Base-by-base conservation (phyloP, 2,888 invertebrate genomes). In the Hoplodrina ambigua region DNA sequence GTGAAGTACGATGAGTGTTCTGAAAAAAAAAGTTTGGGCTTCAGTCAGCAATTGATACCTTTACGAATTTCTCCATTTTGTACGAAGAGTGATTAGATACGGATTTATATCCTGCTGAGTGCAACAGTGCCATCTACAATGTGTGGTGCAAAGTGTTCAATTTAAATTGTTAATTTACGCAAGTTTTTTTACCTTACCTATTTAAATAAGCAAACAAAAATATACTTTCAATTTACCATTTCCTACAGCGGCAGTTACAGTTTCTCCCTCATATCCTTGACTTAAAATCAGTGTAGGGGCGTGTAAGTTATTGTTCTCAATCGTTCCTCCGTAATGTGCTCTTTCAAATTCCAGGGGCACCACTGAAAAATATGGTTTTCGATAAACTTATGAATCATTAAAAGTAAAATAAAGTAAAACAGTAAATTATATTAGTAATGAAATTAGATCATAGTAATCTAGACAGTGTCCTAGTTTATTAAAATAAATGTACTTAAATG, bases 311-410 rank as follows among this genome's bases (percentile, higher is more conserved):
- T 91, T 90, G 70, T 93, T 88, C 49, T 87, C 80, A 30, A 94
- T 92, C 44, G 55, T 77, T 41, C 93, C 94, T 75, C 86, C 83
- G 72, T 94, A 93, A 72, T 85, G 80, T 44, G 84, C 70, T 19
- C 83, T 86, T 77, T 91, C 87, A 61, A 94, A 94, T 75, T 83
- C 78, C 69, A 94, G 74, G n/a, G 69, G 78, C 15, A 72, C 72
- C 60, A 84, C 93, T 92, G 88, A 68, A 91, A 90, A 52, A 66
- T 30, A 57, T 46, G 20, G 11, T 10, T 56, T 57, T 19, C 1
- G 10, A 49, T 55, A 61, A 68, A 49, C 13, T 20, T 44, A 44
- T 49, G 44, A 55, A 46, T 75, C 13, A 0, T 4, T 20, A 20
- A 17, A 69, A n/a, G 0, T 2, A 52, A 13, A 52, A 11, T 54